phyloP scores from a whole-genome alignment of 2,113 vertebrate genomes.

The Hiodon alosoides region DNA sequence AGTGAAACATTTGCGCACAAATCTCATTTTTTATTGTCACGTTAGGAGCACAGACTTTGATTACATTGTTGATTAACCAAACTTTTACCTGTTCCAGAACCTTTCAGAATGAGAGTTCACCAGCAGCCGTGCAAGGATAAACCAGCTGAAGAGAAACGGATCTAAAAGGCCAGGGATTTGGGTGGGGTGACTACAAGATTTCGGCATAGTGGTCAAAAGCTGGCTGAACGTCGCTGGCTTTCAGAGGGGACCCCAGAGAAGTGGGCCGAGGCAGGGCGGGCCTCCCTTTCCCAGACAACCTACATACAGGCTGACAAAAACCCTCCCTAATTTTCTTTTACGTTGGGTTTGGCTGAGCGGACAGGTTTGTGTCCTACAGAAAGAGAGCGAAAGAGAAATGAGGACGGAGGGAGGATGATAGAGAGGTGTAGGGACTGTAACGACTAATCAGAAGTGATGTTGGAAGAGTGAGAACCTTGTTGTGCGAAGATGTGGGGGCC shows the following conservation, averaged over 20 bases:
- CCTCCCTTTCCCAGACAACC: neutral
- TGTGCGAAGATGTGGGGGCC: neutral
- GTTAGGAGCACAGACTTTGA: neutral
- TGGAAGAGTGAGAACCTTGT: conserved; percentile 12
- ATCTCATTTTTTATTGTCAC: neutral
- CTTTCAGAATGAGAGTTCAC: conserved; percentile 43
- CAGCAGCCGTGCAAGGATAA: conserved; percentile 59
- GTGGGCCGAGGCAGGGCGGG: neutral
- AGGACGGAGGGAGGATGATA: neutral
- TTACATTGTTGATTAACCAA: conserved; percentile 8
- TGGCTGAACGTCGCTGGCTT: conserved; percentile 19
- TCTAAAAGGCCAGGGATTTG: conserved; percentile 47
- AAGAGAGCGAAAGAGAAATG: neutral
- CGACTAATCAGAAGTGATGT: neutral
- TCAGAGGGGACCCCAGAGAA: conserved; percentile 1
- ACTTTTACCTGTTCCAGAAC: conserved; percentile 18
- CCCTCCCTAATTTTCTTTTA: neutral
- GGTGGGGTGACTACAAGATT: conserved; percentile 32
- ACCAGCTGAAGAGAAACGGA: conserved; percentile 52
- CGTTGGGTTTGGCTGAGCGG: neutral
- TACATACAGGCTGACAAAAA: neutral
- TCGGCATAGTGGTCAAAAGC: conserved; percentile 39
- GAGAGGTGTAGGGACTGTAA: neutral
- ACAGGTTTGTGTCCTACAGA: neutral
- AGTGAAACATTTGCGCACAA: neutral